These are phyloP conservation scores for Bettongia penicillata DNA, from an alignment of 2,113 vertebrate species.

Conservation along the genomic window DNA sequence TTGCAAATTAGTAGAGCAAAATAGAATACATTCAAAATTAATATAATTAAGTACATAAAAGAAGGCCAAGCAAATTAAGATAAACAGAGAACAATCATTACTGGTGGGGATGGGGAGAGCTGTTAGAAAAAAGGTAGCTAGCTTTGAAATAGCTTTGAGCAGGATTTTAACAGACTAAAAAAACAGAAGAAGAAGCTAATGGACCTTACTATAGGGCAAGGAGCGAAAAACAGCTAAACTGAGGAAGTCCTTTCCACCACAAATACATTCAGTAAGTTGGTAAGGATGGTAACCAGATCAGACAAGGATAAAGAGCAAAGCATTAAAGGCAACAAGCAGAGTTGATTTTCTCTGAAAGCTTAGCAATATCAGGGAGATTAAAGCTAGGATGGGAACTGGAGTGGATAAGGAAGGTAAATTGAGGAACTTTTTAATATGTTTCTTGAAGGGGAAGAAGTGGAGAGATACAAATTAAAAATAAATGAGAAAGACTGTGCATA, in stretches of 20 bases:
- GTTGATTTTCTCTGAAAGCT: not conserved
- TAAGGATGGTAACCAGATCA: not conserved
- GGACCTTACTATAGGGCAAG: too few relatives aligned
- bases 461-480: too few relatives aligned
- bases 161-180: not conserved
- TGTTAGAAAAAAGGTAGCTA: not conserved
- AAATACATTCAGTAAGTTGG: not conserved
- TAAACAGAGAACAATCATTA: not conserved
- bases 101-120: not conserved
- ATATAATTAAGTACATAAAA: not conserved
- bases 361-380: not conserved
- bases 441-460: too few relatives aligned
- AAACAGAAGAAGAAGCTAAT: not conserved
- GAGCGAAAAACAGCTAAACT: not conserved
- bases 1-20: not conserved
- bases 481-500: too few relatives aligned
- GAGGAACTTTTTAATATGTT: too few relatives aligned
- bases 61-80: not conserved
- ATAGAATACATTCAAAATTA: not conserved
- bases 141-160: not conserved
- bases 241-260: not conserved
- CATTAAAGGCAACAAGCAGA: not conserved
- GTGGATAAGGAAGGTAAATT: too few relatives aligned
- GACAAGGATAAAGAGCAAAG: not conserved
- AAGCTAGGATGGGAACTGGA: too few relatives aligned